Evolutionary conservation across 2,113 vertebrate species (phyloP).

Genomic region (Poicephalus meyeri): DNA sequence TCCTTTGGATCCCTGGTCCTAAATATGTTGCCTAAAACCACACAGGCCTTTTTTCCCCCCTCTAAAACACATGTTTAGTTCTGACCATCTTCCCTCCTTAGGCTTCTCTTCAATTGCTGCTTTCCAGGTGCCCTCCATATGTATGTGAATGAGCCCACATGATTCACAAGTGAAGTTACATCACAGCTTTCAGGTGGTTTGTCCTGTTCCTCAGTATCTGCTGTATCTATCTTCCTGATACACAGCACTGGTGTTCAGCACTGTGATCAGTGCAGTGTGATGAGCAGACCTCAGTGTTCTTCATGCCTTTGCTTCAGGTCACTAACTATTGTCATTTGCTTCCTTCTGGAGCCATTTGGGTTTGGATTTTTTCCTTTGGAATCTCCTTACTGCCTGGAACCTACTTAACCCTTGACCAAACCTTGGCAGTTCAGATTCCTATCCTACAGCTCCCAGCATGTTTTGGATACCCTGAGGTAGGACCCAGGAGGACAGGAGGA

Average conservation of each 20-base stretch:
- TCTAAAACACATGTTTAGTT: neutral
- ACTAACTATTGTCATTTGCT: neutral
- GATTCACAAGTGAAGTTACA: neutral
- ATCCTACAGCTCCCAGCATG: neutral
- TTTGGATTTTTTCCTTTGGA: neutral
- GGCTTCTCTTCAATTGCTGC: neutral
- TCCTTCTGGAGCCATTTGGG: neutral
- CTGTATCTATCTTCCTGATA: neutral
- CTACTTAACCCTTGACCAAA: neutral
- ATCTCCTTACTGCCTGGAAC: neutral
- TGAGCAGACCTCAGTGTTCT: neutral
- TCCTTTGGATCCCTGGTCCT: neutral
- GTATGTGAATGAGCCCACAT: neutral
- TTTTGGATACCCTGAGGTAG: neutral
- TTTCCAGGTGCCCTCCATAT: slow-evolving; percentile 36
- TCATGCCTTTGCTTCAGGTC: neutral
- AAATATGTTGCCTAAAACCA: slow-evolving; percentile 55
- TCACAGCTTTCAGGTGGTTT: neutral
- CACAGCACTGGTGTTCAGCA: neutral
- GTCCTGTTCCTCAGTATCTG: neutral
- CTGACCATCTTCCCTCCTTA: neutral
- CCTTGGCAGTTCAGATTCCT: neutral
- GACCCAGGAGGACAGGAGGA: neutral
- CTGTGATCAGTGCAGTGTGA: neutral
- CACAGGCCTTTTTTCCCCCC: neutral